These are phyloP conservation scores for Dendronephthya gigantea DNA, from an alignment of 64 coral and sea anemone species.

Conservation along the genomic window DNA sequence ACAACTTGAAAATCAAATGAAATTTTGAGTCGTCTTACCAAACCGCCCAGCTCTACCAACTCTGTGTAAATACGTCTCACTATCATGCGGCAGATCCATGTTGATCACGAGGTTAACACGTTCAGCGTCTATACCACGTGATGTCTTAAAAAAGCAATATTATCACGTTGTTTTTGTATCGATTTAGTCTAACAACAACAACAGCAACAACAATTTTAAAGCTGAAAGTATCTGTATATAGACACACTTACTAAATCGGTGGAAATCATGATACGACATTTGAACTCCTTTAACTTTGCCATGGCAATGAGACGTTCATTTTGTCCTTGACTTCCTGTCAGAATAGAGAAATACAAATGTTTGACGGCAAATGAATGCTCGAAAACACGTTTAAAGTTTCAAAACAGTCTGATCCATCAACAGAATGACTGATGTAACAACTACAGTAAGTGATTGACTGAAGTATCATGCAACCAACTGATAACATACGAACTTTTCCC, in stretches of 20 bases:
- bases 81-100: constrained; percentile 87
- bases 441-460: no score
- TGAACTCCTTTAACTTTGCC: constrained; percentile 73
- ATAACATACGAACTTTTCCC: no score
- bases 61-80: constrained; percentile 83
- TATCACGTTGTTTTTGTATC: not conserved
- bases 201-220: no score
- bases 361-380: no score
- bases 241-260: constrained; percentile 70
- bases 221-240: no score
- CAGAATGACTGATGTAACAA: no score
- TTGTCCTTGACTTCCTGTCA: constrained; percentile 75
- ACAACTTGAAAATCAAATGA: no score
- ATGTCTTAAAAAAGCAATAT: constrained; percentile 34
- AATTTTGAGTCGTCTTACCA: constrained; percentile 38
- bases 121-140: constrained; percentile 91
- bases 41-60: constrained; percentile 93
- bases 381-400: no score
- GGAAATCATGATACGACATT: constrained; percentile 85
- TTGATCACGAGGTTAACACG: constrained; percentile 88
- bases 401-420: no score
- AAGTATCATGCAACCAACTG: no score
- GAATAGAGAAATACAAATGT: no score
- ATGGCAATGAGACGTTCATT: constrained; percentile 73
- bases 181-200: no score